phyloP scores from a whole-genome alignment of 2,113 vertebrate genomes.

The Mastomys coucha region DNA sequence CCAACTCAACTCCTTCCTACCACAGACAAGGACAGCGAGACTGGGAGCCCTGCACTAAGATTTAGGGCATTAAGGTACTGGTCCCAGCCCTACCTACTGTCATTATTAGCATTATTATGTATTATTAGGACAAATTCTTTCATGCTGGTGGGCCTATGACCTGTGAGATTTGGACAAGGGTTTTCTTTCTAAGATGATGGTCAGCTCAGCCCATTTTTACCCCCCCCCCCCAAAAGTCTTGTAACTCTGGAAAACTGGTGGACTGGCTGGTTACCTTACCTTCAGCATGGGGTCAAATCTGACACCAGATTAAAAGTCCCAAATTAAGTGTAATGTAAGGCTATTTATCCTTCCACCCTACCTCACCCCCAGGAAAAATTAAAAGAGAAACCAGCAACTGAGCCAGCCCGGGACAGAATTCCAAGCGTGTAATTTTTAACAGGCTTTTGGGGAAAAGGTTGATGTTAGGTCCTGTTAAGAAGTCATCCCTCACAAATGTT shows the following conservation, averaged over 20 bases:
- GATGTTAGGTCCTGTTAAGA: conserved; percentile 73
- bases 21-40: not conserved
- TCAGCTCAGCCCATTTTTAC: not conserved
- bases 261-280: not conserved
- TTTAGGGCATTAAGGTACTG: not conserved
- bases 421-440: conserved; percentile 82
- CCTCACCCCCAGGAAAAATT: not conserved
- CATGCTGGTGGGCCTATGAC: not conserved
- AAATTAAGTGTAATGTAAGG: conserved; percentile 23
- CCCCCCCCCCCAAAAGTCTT: not conserved
- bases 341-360: not conserved
- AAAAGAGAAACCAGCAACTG: conserved; percentile 58
- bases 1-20: conserved; percentile 9
- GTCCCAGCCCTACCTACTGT: not conserved
- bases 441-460: conserved; percentile 69
- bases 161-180: not conserved
- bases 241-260: not conserved
- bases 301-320: not conserved
- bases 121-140: not conserved
- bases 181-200: conserved; percentile 45
- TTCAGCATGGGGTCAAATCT: not conserved
- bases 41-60: not conserved
- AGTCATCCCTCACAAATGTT: conserved; percentile 66
- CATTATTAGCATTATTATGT: not conserved
- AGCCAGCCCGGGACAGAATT: conserved; percentile 70